Base-by-base conservation (phyloP, 2,888 invertebrate genomes). In the Parelbella ahira region DNA sequence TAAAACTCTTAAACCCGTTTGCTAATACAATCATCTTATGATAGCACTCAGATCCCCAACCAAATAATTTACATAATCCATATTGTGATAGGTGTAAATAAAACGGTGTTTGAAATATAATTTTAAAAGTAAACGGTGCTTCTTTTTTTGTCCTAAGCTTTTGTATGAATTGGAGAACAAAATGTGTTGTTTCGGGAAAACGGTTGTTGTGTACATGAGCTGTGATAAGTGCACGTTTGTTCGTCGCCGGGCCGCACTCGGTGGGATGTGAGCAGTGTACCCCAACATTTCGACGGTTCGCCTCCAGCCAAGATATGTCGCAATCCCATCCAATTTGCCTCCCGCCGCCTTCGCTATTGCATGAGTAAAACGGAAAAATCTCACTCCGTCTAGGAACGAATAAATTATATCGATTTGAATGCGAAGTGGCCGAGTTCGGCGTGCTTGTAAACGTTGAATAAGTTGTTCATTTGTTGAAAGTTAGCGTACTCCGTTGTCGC, bases 271-370 rank as follows among this genome's bases (percentile, higher is more conserved):
- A 75, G 67, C 75, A 73, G 76, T 79, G 79, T 78, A 78, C 66
- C 75, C 66, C 75, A 71, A 73, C 74, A 73, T 76, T 80, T 80
- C 73, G 71, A 67, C 76, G 78, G 72, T 70, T 74, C 63, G 67
- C 69, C 70, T 72, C 69, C 66, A 70, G 66, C 70, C 64, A 65
- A 81, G 77, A 79, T 83, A 79, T 80, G 79, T 82, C 80, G 76
- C 82, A 82, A 80, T 83, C 76, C 74, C 63, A 75, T 81, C 82
- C 81, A 84, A 83, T 83, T 84, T 81, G 74, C 78, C 74, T 79
- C 66, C 72, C 71, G 71, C 71, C 69, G 72, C 63, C 69, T 71
- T 66, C 67, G 66, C 74, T 71, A 69, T 71, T 72, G 70, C 73
- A 76, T 63, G 75, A 74, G 75, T 79, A 81, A 81, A 76, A 75